Evolutionary conservation across 2,888 invertebrate species (phyloP), one percentile per base, ranked within the genome.

Genomic region (Agapostemon virescens): DNA sequence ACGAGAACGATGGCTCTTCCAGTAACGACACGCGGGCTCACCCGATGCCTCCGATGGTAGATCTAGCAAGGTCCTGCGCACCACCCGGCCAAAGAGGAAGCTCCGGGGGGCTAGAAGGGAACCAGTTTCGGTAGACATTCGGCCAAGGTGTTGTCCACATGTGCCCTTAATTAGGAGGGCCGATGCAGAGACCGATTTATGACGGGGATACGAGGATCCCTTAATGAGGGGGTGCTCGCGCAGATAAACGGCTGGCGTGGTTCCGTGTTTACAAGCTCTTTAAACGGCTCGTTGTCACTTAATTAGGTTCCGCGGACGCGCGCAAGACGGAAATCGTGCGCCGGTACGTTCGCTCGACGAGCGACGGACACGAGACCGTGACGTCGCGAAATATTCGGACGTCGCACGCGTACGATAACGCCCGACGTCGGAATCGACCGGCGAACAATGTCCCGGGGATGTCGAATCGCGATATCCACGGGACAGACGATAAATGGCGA

Each of bases 211-310:
- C 30, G 20, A 33, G 45, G 73, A 42, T 58, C 77, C 79, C 77
- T 85, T 85, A 85, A 84, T 55, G 85, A 83, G 83, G 70, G 77
- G 79, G 67, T 71, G 73, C 67, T 30, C 69, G 30, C 26, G 26
- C 30, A 15, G 55, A 87, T 85, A 85, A 87, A 82, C 82, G 70
- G 74, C 63, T 40, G 81, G 66, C 69, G 70, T n/a, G 73, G 73
- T 74, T 42, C 49, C 76, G 74, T 81, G 85, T 85, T 85, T 87
- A 84, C 83, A 81, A 79, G 81, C 80, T 74, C 77, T 82, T 86
- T 87, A 85, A 84, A 77, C 77, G 71, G 77, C 79, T 74, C 69
- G 85, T 85, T 83, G 83, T 83, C 85, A 75, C 83, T 74, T 85
- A 83, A 84, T 85, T 85, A 85, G 52, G 75, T 71, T 61, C 36